phyloP scores from a whole-genome alignment of 2,797 vertebrate species.

The Trachurus trachurus region DNA sequence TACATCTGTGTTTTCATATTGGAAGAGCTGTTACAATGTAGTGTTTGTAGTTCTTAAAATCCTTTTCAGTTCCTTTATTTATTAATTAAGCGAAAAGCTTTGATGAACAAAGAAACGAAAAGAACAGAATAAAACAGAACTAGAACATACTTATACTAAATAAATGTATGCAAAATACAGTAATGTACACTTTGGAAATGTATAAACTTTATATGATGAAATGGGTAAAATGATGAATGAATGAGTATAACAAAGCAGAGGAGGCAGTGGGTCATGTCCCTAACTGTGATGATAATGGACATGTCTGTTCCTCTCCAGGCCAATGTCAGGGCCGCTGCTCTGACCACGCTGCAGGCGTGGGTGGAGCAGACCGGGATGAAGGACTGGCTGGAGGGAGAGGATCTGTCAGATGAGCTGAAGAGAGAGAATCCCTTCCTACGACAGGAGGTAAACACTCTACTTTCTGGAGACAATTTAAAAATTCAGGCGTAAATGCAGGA shows the following conservation, averaged over 20 bases:
- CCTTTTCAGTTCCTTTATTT: neutral
- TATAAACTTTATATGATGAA: neutral
- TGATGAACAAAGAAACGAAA: neutral
- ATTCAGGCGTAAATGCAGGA: neutral
- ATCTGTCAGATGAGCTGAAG: constrained; percentile 95
- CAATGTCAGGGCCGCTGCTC: constrained; percentile 91
- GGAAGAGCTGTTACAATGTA: neutral
- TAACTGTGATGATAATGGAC: neutral
- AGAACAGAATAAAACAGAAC: neutral
- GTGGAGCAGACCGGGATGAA: constrained; percentile 99
- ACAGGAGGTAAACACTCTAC: constrained; percentile 89
- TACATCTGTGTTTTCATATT: neutral
- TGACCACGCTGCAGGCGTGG: constrained; percentile 94
- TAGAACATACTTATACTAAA: neutral
- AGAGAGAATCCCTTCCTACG: constrained; percentile 96
- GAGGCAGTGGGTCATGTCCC: neutral
- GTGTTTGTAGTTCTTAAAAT: neutral
- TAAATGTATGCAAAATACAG: neutral
- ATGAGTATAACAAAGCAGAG: neutral
- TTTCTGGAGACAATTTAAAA: no score
- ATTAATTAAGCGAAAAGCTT: neutral
- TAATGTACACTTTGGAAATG: neutral
- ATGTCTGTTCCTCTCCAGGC: constrained; percentile 75
- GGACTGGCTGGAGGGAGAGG: constrained; percentile 98
- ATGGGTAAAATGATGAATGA: neutral